Evolutionary conservation across 2,113 vertebrate species (phyloP).

Genomic region (Romanogobio albipinnatus): DNA sequence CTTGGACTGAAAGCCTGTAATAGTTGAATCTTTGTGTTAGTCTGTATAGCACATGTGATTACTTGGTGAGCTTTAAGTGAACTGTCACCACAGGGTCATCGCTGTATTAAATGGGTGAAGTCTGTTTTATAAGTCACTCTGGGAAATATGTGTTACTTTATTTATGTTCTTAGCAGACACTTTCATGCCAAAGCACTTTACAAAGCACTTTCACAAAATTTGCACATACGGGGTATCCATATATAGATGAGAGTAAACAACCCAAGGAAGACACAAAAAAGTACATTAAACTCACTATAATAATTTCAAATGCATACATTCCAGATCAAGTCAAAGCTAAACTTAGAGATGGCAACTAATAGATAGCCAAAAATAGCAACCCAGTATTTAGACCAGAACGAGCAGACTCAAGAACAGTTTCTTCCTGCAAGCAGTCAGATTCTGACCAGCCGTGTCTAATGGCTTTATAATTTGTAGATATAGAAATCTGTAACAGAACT

Average conservation of each 20-base stretch:
- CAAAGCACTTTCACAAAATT: constrained; percentile 5
- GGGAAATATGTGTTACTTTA: constrained; percentile 1
- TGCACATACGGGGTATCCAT: not conserved
- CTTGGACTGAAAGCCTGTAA: not conserved
- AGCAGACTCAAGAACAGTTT: not conserved
- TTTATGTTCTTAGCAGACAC: not conserved
- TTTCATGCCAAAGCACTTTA: not conserved
- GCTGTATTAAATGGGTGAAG: not conserved
- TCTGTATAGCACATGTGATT: not conserved
- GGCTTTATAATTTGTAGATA: not conserved
- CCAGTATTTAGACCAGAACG: not conserved
- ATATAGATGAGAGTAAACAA: not conserved
- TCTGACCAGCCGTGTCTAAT: not conserved
- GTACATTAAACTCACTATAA: not conserved
- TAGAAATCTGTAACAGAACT: constrained; percentile 8
- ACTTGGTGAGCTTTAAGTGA: not conserved
- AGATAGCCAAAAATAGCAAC: not conserved
- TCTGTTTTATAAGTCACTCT: not conserved
- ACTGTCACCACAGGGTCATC: not conserved
- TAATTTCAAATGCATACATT: not conserved
- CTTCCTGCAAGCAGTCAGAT: not conserved
- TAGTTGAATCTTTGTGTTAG: not conserved
- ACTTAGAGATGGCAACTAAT: not conserved
- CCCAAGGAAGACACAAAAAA: not conserved
- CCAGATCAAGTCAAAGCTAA: not conserved